These are phyloP conservation scores for Vulpes lagopus DNA, from an alignment of 2,113 vertebrate species.

Conservation along the genomic window DNA sequence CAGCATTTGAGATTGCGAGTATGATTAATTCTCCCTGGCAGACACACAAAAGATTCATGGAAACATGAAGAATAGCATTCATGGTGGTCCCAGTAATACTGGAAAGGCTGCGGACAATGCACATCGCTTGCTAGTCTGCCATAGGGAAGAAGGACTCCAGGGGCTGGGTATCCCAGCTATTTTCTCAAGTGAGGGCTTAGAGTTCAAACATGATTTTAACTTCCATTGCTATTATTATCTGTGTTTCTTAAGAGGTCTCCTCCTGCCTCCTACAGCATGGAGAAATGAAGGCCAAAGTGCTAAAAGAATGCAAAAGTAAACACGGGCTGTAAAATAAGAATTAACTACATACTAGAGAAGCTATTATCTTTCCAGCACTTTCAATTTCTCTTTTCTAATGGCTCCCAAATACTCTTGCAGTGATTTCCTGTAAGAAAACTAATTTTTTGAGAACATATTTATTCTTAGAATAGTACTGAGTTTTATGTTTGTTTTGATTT, in stretches of 20 bases:
- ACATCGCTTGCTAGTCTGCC: neutral
- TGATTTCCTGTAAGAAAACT: neutral
- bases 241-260: neutral
- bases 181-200: neutral
- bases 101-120: neutral
- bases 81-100: neutral
- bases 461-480: neutral
- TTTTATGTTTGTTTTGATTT: neutral
- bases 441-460: constrained; percentile 1
- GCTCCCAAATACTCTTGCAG: neutral
- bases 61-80: neutral
- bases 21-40: neutral
- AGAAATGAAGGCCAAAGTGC: neutral
- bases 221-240: neutral
- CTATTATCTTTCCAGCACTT: neutral
- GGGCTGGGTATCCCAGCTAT: neutral
- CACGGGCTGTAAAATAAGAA: neutral
- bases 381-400: neutral
- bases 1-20: neutral
- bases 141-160: neutral
- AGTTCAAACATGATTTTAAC: neutral
- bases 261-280: neutral
- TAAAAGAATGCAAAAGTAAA: neutral
- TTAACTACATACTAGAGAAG: neutral
- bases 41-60: neutral